Conservation (phyloP, 2,113 vertebrate genomes). For the Eclectus roratus region DNA sequence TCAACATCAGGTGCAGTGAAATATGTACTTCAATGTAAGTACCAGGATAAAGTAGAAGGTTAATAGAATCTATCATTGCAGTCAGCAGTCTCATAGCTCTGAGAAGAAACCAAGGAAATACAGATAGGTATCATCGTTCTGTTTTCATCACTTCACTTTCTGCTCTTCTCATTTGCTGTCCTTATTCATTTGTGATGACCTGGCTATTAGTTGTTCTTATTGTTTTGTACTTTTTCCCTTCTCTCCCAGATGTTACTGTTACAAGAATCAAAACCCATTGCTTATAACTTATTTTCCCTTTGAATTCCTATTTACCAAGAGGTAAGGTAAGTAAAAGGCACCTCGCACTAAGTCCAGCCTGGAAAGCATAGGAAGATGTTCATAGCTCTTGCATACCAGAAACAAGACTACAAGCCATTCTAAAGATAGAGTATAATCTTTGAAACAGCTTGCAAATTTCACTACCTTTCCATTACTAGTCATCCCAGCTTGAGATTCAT, state of each 20-base stretch:
- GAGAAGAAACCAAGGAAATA: neutral
- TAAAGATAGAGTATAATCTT: neutral
- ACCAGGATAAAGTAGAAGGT: neutral
- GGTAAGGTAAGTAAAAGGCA: neutral
- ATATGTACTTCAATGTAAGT: neutral
- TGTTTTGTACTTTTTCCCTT: neutral
- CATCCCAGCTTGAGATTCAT: neutral
- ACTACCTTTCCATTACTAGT: neutral
- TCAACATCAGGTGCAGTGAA: neutral
- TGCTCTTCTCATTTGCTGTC: neutral
- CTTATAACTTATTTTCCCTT: neutral
- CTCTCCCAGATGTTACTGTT: neutral
- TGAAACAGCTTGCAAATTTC: neutral
- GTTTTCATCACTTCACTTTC: neutral
- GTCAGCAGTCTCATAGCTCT: neutral
- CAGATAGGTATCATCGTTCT: neutral
- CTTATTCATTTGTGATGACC: neutral
- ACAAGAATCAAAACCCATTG: neutral
- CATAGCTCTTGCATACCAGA: neutral
- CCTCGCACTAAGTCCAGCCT: neutral
- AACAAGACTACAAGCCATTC: neutral
- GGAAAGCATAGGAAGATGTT: neutral
- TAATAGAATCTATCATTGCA: neutral
- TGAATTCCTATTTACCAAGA: neutral
- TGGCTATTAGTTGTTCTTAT: neutral